These are phyloP conservation scores for Siniperca scherzeri DNA, from an alignment of 2,797 vertebrate species.

Conservation along the genomic window DNA sequence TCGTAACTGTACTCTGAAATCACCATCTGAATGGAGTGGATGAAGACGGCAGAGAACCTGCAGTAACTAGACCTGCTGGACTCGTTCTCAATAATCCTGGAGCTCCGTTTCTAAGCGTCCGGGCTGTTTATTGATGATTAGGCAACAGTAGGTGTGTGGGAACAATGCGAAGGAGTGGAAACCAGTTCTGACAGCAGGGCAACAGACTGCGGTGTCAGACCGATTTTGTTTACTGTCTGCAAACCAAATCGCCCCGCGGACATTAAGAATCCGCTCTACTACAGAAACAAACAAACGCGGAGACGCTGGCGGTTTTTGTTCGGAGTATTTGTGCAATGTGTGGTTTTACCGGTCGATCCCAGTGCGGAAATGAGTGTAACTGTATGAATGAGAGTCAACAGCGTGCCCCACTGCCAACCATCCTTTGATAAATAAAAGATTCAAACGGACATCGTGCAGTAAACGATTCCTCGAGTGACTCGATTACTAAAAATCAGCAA, in stretches of 20 bases:
- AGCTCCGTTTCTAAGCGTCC: not conserved
- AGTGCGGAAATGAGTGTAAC: not conserved
- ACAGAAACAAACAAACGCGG: not conserved
- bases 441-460: not conserved
- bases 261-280: not conserved
- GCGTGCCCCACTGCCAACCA: not conserved
- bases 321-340: not conserved
- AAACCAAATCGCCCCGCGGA: not conserved
- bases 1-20: not conserved
- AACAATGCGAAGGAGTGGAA: constrained; percentile 49
- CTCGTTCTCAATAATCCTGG: constrained; percentile 38
- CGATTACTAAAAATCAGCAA: no score
- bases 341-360: not conserved
- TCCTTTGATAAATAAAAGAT: constrained; percentile 11
- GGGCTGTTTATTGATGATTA: constrained; percentile 7
- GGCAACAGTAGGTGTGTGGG: constrained; percentile 41
- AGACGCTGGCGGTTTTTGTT: not conserved
- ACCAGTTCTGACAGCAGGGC: constrained; percentile 20
- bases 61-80: constrained; percentile 42
- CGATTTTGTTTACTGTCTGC: not conserved
- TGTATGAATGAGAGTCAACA: not conserved
- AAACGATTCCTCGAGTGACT: no score
- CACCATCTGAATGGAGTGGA: constrained; percentile 2
- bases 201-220: not conserved
- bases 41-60: not conserved